Conservation (phyloP, 1,140 invertebrate genomes). For the Eufriesea mexicana region DNA sequence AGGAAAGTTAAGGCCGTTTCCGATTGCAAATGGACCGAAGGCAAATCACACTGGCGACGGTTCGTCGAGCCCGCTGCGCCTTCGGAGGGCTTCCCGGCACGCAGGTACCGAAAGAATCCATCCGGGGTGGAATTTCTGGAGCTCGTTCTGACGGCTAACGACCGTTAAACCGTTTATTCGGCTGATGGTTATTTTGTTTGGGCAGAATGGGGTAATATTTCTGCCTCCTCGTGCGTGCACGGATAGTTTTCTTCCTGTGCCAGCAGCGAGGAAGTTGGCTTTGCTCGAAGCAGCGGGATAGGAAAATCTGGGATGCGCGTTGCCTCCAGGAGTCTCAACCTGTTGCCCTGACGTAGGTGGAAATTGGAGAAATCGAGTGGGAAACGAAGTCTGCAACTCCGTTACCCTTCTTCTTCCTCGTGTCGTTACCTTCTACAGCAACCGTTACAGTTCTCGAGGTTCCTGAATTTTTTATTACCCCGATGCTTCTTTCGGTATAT, state of each 20-base stretch:
- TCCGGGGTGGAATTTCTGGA: not conserved
- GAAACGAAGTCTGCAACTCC: not conserved
- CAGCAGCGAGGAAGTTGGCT: too few species aligned
- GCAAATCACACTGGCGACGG: constrained; percentile 46
- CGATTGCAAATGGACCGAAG: constrained; percentile 55
- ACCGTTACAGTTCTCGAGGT: not conserved
- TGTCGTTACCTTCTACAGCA: too few species aligned
- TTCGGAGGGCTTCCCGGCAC: not conserved
- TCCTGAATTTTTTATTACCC: not conserved
- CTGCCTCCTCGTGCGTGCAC: too few species aligned
- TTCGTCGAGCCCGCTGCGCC: constrained; percentile 40
- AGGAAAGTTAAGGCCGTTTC: constrained; percentile 60
- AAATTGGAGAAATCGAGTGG: constrained; percentile 8
- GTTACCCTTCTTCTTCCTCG: not conserved
- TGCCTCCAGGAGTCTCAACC: not conserved
- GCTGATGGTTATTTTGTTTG: not conserved
- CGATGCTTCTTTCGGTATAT: not conserved
- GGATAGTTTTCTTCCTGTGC: not conserved
- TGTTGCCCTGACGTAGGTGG: constrained; percentile 14
- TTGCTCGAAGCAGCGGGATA: not conserved
- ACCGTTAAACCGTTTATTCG: not conserved
- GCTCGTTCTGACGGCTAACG: not conserved
- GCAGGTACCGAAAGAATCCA: constrained; percentile 13
- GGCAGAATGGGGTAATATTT: too few species aligned
- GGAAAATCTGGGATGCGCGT: not conserved